A percentile compares a stretch with the other conserved stretches of the same genome.
Evolutionary conservation across 2,113 vertebrate genomes (phyloP).

Genomic region (Cebidichthys violaceus): DNA sequence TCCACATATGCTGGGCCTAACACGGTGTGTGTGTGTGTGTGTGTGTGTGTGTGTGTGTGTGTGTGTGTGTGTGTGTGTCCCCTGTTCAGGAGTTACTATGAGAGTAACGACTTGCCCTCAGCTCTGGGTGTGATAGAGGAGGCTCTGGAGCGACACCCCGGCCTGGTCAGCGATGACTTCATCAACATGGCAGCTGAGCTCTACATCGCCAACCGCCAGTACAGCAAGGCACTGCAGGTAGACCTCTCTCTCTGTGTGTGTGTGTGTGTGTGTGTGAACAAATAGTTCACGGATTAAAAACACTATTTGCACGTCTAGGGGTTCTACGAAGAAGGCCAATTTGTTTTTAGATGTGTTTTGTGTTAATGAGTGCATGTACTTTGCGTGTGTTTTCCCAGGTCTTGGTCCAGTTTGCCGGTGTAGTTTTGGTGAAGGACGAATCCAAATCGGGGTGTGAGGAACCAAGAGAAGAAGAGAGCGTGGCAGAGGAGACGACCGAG

Average conservation of each 20-base stretch:
- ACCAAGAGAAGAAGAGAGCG: background rate
- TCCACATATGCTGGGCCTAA: background rate
- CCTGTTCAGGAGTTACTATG: conserved; percentile 91
- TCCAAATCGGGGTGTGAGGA: background rate
- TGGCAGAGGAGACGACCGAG: background rate
- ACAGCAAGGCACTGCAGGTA: conserved; percentile 92
- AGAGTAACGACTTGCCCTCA: conserved; percentile 90
- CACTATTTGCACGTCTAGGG: background rate
- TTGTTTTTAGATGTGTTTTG: background rate
- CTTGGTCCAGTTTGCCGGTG: conserved; percentile 77
- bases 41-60: conserved; percentile 2
- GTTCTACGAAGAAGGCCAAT: background rate
- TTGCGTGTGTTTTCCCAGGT: conserved; percentile 60
- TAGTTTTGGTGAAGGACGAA: conserved; percentile 66
- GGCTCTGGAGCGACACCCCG: conserved; percentile 90
- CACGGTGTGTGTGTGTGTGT: background rate
- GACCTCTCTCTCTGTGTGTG: background rate
- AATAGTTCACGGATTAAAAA: background rate
- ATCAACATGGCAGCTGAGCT: conserved; percentile 96
- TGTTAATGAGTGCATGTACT: background rate
- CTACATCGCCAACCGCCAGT: conserved; percentile 91
- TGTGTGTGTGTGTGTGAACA: background rate
- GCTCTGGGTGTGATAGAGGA: conserved; percentile 94
- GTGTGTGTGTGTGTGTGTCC: conserved; percentile 29
- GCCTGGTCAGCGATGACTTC: conserved; percentile 91